phyloP scores from a whole-genome alignment of 2,113 vertebrate genomes.

The Haemorhous mexicanus region DNA sequence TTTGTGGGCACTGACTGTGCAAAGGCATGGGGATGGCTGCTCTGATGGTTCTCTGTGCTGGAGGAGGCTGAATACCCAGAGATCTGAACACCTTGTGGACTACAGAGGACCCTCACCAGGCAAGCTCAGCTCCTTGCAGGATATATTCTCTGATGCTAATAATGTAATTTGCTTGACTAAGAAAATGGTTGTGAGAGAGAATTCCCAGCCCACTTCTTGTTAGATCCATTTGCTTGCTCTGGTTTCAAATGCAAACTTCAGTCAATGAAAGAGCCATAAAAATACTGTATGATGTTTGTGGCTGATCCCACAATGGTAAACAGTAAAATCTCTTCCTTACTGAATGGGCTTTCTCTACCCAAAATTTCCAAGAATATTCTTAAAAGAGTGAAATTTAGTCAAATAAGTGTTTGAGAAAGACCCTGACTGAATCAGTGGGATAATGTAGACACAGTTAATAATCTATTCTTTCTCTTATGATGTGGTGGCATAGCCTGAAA shows the following conservation, averaged over 20 bases:
- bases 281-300: neutral
- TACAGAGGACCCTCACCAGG: neutral
- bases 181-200: neutral
- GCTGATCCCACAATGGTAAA: neutral
- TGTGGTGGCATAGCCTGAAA: neutral
- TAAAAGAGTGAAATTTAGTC: neutral
- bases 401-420: neutral
- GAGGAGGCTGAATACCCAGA: neutral
- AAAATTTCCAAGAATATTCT: neutral
- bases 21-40: neutral
- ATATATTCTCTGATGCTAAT: neutral
- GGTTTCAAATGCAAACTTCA: neutral
- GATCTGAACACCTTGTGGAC: neutral
- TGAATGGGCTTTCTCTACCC: neutral
- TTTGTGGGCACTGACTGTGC: neutral
- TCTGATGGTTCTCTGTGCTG: neutral
- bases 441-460: neutral
- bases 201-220: neutral
- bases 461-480: neutral
- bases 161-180: neutral
- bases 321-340: neutral
- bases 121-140: neutral
- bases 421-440: neutral
- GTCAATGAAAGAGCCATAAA: neutral
- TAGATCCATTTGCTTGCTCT: neutral